phyloP scores from a whole-genome alignment of 2,113 vertebrate genomes.

The Platysteira castanea region DNA sequence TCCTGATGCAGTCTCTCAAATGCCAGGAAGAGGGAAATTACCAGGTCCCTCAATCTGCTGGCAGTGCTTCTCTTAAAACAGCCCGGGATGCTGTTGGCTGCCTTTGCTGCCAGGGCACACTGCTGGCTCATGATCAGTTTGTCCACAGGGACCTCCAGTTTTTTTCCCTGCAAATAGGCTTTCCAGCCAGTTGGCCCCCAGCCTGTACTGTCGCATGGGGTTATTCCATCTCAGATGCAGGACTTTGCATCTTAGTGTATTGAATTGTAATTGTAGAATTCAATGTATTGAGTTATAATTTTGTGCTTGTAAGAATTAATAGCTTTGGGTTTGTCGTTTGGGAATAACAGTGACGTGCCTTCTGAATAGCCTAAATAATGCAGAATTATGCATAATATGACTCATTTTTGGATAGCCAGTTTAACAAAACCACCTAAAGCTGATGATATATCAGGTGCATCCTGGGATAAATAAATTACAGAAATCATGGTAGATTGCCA shows the following conservation, averaged over 20 bases:
- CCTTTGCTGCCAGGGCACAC: constrained; percentile 9
- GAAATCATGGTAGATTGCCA: not conserved
- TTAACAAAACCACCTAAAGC: not conserved
- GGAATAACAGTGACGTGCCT: not conserved
- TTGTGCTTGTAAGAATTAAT: not conserved
- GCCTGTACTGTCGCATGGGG: not conserved
- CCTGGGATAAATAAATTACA: not conserved
- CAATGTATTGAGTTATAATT: not conserved
- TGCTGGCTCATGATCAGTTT: constrained; percentile 4
- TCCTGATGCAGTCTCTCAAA: not conserved
- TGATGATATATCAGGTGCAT: not conserved
- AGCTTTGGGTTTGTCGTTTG: not conserved
- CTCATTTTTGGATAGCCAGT: not conserved
- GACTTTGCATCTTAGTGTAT: not conserved
- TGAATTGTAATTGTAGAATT: not conserved
- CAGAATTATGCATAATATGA: not conserved
- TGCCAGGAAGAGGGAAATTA: constrained; percentile 13
- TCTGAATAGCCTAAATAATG: constrained; percentile 1
- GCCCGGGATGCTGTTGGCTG: constrained; percentile 10
- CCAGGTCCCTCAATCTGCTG: not conserved
- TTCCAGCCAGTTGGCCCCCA: constrained; percentile 29
- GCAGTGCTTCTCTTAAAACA: constrained; percentile 21
- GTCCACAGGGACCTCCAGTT: constrained; percentile 18
- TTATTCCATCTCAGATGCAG: constrained; percentile 17
- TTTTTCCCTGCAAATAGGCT: constrained; percentile 1